Percentiles rank a stretch among this genome's conserved stretches.
These are phyloP conservation scores for Lasius platythorax DNA, from an alignment of 2,888 invertebrate genomes.

Conservation along the genomic window DNA sequence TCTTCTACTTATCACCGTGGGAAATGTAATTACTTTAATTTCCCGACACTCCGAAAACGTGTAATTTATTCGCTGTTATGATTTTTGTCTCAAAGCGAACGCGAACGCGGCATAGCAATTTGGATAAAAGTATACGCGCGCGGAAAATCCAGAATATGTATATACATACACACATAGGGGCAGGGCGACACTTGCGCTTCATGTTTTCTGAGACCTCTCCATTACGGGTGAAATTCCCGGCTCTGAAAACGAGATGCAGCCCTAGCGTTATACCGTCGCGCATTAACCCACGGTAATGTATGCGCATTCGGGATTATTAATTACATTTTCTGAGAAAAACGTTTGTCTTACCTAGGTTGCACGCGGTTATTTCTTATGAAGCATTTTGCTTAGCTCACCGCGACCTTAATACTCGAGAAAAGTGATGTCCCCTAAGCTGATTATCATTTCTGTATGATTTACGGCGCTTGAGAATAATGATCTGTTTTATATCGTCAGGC, in stretches of 20 bases:
- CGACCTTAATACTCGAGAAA: conserved; percentile 42
- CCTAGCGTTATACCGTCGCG: conserved; percentile 59
- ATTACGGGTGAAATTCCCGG: conserved; percentile 59
- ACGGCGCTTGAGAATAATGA: background rate
- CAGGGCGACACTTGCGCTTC: conserved; percentile 59
- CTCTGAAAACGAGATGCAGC: conserved; percentile 54
- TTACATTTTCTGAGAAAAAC: conserved; percentile 71
- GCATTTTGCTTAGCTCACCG: conserved; percentile 34
- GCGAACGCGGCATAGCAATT: conserved; percentile 68
- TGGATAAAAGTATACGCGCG: conserved; percentile 71
- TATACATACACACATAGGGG: conserved; percentile 14
- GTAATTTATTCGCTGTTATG: conserved; percentile 70
- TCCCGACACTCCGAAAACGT: conserved; percentile 60
- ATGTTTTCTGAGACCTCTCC: conserved; percentile 66
- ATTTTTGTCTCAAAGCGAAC: conserved; percentile 70
- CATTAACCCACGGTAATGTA: conserved; percentile 56
- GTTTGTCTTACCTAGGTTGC: conserved; percentile 57
- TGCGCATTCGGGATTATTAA: conserved; percentile 71
- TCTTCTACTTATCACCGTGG: conserved; percentile 11
- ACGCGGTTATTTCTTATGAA: conserved; percentile 44
- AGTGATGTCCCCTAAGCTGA: conserved; percentile 47
- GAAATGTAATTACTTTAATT: conserved; percentile 71
- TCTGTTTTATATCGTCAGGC: background rate
- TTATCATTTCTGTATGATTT: conserved; percentile 13
- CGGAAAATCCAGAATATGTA: background rate